Base-by-base conservation (phyloP, 1,140 invertebrate species). In the Lysiphlebus fabarum region DNA sequence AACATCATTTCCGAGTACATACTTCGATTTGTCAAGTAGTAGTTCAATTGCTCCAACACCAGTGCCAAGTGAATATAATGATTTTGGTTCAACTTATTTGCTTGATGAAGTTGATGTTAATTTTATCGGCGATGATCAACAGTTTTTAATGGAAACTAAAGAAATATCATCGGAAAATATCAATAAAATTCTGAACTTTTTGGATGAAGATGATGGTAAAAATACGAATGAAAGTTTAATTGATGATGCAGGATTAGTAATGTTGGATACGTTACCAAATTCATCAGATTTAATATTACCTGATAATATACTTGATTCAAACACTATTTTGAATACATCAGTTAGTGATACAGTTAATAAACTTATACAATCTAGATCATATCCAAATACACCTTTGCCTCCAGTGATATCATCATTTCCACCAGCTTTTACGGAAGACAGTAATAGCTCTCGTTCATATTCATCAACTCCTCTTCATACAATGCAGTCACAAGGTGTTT, bases 31-130 rank as follows among this genome's bases (percentile, higher is more conserved):
- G 5, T 86, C 86, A 5, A 82, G 84, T 0, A 84, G 82, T 43
- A 85, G 83, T 56, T 88, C 86, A 3, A 80, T 87, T 37, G 85
- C 86, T 2, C 83, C 86, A 26, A 88, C 86, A 1, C 87, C 87
- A 2, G 84, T 88, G 8, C 86, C 86, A 3, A 84, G 84, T 54
- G 86, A 89, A 65, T 89, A 85, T 67, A 84, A 82, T 56, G 87
- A 89, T 64, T 88, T 88, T 61, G 82, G 79, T 11, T 80, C 82
- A 1, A 75, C 63, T 12, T 78, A 73, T 47, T 50, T 79, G 6
- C 62, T 80, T 0, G 73, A 79, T 36, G 72, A 75, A 17, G 67
- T 78, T 14, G 70, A 73, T 63, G 57, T 71, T 41, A 71, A 73
- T 59, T 71, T 77, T 14, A 73, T 77, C 34, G 64, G 70, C 2